These are phyloP conservation scores for Muraenolepis orangiensis DNA, from an alignment of 2,797 vertebrate species.

Conservation along the genomic window DNA sequence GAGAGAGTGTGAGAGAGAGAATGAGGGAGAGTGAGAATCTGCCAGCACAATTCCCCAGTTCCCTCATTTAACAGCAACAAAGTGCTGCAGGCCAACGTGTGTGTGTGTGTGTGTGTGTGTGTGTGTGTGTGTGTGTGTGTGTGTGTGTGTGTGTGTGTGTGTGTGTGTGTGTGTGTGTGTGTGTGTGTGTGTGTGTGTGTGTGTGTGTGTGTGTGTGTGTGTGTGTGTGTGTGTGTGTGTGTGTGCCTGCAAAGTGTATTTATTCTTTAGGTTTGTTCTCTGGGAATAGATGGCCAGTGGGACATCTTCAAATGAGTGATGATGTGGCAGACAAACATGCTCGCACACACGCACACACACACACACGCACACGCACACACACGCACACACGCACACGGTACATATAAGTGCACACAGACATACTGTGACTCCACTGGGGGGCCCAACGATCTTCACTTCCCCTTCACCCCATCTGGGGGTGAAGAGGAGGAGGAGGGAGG, in stretches of 20 bases:
- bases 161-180: conserved; percentile 8
- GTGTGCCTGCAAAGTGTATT: conserved; percentile 61
- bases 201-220: background rate
- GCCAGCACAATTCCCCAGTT: conserved; percentile 57
- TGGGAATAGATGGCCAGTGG: conserved; percentile 46
- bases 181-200: conserved; percentile 15
- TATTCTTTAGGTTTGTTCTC: conserved; percentile 63
- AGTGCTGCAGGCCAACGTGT: conserved; percentile 48
- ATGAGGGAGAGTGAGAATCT: conserved; percentile 51
- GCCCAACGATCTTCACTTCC: conserved; percentile 64
- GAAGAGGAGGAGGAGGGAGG: conserved; percentile 19
- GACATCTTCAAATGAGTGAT: conserved; percentile 65
- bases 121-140: background rate
- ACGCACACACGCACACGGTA: background rate
- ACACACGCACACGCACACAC: no score
- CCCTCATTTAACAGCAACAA: conserved; percentile 67
- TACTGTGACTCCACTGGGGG: conserved; percentile 42
- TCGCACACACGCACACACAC: conserved; percentile 1
- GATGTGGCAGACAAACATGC: conserved; percentile 43
- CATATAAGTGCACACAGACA: no score
- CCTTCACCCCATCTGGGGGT: conserved; percentile 61
- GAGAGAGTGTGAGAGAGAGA: conserved; percentile 33
- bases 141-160: conserved; percentile 5
- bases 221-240: conserved; percentile 26
- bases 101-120: background rate